Base-by-base conservation (phyloP, 2,888 invertebrate species). In the Aphidius colemani region DNA sequence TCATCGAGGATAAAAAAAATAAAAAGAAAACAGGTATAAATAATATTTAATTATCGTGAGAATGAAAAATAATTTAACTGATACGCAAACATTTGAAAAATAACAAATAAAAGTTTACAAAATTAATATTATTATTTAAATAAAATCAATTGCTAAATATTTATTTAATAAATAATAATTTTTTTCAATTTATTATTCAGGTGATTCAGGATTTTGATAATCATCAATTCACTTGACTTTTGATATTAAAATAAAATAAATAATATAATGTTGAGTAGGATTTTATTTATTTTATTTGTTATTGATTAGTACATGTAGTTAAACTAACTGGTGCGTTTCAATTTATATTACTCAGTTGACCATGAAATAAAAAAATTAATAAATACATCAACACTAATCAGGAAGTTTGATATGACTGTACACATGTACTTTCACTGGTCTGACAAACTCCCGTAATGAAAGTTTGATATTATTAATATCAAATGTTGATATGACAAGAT, bases 311-410 rank as follows among this genome's bases (percentile, higher is more conserved):
- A 10, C 10, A 56, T n/a, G 11, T 48, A 41, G 44, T 44, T 10
- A 55, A 41, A 60, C 51, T 68, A 72, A 74, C 70, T 74, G 67
- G 72, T 72, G 71, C 72, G 66, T 72, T 69, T 70, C 72, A 70
- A 72, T 72, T 69, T 70, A 7, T 43, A 59, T 30, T 4, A 40
- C n/a, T n/a, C 56, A 45, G 40, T 56, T 56, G 56, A 56, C 44
- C 56, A 56, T 11, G 30, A 30, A 30, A 30, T 30, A 30, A 30
- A 30, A 30, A 30, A 30, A 30, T 30, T 30, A 30, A 30, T 30
- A 30, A 30, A 30, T 30, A 3, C 3, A 30, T 30, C 30, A 30
- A 30, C 30, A 30, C 30, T 30, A 30, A 30, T 30, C 30, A 30
- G 30, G 30, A 30, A 30, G 30, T 30, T 30, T 30, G 30, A 30